Conservation (phyloP, 1,140 invertebrate species). For the Agraylea sexmaculata region DNA sequence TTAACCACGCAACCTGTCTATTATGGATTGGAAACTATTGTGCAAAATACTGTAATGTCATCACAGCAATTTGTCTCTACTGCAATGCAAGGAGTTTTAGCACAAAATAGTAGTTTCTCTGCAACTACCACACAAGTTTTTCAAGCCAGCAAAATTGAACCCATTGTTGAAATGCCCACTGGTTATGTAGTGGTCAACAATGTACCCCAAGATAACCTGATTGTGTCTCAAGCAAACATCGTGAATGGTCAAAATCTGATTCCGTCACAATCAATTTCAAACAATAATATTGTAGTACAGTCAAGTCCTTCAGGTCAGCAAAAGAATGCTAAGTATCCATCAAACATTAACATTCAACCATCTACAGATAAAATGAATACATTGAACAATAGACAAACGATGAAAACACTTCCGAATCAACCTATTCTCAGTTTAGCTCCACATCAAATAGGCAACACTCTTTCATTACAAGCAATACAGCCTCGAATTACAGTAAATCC, state of each 20-base stretch:
- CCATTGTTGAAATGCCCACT: constrained; percentile 58
- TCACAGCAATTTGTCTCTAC: constrained; percentile 70
- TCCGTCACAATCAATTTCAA: constrained; percentile 27
- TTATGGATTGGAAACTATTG: constrained; percentile 70
- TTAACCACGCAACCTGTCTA: constrained; percentile 59
- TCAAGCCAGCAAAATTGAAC: constrained; percentile 71
- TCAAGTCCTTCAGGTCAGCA: constrained; percentile 26
- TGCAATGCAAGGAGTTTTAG: constrained; percentile 60
- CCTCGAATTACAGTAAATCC: constrained; percentile 15
- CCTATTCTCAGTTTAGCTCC: constrained; percentile 19
- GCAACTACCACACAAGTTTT: constrained; percentile 71
- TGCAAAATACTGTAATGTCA: constrained; percentile 75
- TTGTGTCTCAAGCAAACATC: constrained; percentile 26
- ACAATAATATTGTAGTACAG: constrained; percentile 20
- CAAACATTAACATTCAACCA: constrained; percentile 39
- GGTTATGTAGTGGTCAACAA: constrained; percentile 61
- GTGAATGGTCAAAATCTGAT: constrained; percentile 30
- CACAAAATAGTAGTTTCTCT: constrained; percentile 64
- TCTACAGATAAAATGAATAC: constrained; percentile 30
- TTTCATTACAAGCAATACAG: constrained; percentile 16
- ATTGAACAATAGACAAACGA: constrained; percentile 10
- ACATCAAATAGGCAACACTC: constrained; percentile 14
- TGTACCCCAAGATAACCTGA: constrained; percentile 31
- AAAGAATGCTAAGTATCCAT: constrained; percentile 33
- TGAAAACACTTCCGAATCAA: constrained; percentile 17